Conservation (phyloP, 2,888 invertebrate species). For the Lymantria monacha region DNA sequence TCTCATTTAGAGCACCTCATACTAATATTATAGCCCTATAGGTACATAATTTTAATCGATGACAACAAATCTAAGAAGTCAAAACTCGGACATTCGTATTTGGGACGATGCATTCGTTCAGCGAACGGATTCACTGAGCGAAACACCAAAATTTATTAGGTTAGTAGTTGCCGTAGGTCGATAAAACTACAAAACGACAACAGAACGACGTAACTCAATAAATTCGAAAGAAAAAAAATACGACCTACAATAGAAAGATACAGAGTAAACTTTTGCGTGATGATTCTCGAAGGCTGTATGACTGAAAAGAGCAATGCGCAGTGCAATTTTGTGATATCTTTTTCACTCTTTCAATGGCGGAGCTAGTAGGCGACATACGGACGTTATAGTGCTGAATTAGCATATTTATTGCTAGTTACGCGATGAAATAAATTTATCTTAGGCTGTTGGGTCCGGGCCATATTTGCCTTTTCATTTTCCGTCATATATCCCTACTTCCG, state of each 20-base stretch:
- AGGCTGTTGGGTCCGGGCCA: constrained; percentile 63
- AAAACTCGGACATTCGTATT: constrained; percentile 72
- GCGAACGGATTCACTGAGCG: constrained; percentile 77
- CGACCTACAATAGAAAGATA: constrained; percentile 63
- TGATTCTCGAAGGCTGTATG: constrained; percentile 61
- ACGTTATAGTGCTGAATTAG: constrained; percentile 79
- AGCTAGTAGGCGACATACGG: constrained; percentile 77
- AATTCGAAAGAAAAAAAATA: constrained; percentile 61
- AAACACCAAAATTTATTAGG: constrained; percentile 82
- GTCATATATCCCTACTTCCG: constrained; percentile 54
- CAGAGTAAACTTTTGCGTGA: constrained; percentile 67
- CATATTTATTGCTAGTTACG: constrained; percentile 80
- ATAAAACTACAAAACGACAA: constrained; percentile 68
- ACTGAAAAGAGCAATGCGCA: constrained; percentile 80
- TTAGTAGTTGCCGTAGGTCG: constrained; percentile 82
- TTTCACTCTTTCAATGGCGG: constrained; percentile 76
- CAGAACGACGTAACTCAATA: constrained; percentile 68
- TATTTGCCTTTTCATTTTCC: constrained; percentile 48
- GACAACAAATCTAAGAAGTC: constrained; percentile 59
- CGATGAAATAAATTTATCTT: constrained; percentile 76
- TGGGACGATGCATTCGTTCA: constrained; percentile 80
- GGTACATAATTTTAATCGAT: constrained; percentile 33
- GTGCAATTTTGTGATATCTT: constrained; percentile 81
- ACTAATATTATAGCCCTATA: too few relatives aligned
- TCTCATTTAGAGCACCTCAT: too few relatives aligned